Evolutionary conservation across 2,797 vertebrate genomes (phyloP), one percentile per base, ranked within the genome.

Genomic region (Myripristis murdjan): DNA sequence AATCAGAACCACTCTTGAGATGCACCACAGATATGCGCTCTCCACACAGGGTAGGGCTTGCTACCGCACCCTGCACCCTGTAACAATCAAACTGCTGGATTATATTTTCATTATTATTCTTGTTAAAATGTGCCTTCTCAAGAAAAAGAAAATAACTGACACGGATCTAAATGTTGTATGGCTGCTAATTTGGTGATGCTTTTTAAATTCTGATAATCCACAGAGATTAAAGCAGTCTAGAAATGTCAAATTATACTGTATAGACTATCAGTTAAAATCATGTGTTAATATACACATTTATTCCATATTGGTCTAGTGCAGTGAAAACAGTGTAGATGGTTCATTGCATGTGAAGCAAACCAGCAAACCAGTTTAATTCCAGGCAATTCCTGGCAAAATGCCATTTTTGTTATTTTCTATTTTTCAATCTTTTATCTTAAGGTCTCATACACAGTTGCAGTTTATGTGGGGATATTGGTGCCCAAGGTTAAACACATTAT

Each of bases 1-100:
- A 91, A 91, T 92, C 89, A 90, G 87, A 83, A 64, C 79, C 79
- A 68, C 86, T 90, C 87, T 81, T 52, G 76, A 90, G 87, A 91
- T 89, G 76, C 79, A 86, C 86, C 74, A 24, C 70, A 81, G 81
- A 91, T 90, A 85, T 6, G 54, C 43, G 66, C 18, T 2, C 75
- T 87, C 82, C 80, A 81, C 71, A 53, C 75, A 47, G 41, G 28
- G 9, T 4, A 57, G 43, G 77, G 54, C 73, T 74, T 58, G 66
- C 79, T 53, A 39, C 68, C 24, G 44, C 10, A 55, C 74, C 64
- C 39, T 85, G n/a, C n/a, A n/a, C n/a, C n/a, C n/a, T n/a, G 64
- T 64, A 82, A 88, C 82, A 89, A 85, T 91, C 72, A 85, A 57
- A 75, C 73, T 69, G 56, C 70, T 0, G 48, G 23, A 57, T 78